Conservation (phyloP, 2,113 vertebrate species). For the Rattus rattus region DNA sequence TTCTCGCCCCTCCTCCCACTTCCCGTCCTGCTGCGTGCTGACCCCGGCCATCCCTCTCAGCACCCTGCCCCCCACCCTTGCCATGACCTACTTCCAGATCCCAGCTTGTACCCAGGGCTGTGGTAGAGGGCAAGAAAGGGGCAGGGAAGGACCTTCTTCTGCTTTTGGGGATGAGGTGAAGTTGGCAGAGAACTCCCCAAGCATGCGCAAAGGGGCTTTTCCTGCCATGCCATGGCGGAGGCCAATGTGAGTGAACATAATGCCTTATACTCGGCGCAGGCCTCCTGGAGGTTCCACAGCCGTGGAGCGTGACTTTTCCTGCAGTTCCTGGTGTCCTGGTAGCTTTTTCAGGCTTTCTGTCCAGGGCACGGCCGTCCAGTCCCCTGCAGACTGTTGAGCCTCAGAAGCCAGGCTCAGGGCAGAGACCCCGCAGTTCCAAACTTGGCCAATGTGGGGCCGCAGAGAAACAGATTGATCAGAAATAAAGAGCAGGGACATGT, state of each 20-base stretch:
- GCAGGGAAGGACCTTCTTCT: background rate
- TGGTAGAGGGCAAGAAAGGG: background rate
- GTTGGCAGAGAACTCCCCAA: too few species aligned
- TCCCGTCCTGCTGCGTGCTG: background rate
- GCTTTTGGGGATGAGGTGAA: background rate
- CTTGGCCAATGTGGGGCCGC: background rate
- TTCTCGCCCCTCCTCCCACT: accelerated
- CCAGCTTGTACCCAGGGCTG: background rate
- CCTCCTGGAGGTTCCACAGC: background rate
- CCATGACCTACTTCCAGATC: background rate
- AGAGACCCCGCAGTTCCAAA: background rate
- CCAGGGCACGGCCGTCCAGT: background rate
- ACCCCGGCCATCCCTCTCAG: accelerated
- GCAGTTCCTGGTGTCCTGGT: accelerated
- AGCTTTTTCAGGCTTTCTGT: background rate
- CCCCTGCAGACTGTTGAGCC: background rate
- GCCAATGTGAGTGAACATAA: background rate
- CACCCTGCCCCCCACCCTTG: background rate
- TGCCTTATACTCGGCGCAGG: background rate
- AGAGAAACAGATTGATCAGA: background rate
- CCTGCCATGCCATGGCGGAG: background rate
- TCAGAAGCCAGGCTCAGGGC: background rate
- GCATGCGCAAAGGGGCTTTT: background rate
- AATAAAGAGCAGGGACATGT: background rate
- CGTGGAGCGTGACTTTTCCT: background rate